phyloP scores from a whole-genome alignment of 1,140 invertebrate genomes.

The Drosophila sucinea region DNA sequence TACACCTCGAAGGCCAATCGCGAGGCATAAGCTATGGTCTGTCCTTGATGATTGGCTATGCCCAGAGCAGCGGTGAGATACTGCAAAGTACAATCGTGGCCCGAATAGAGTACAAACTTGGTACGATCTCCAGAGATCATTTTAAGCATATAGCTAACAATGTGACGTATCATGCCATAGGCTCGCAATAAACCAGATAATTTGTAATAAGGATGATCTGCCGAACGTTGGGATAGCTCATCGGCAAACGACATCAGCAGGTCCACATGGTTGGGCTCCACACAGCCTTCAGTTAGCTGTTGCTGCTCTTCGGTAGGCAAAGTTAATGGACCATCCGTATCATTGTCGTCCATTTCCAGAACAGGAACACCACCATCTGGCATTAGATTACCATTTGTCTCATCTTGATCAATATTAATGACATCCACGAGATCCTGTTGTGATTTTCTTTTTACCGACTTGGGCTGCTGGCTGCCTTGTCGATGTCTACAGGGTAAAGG shows the following conservation, averaged over 20 bases:
- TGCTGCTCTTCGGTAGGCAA: slow-evolving; percentile 22
- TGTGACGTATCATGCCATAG: slow-evolving; percentile 90
- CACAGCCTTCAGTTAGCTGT: slow-evolving; percentile 60
- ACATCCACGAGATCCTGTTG: slow-evolving; percentile 72
- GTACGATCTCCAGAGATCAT: slow-evolving; percentile 91
- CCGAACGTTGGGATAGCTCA: slow-evolving; percentile 88
- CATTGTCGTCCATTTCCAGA: slow-evolving; percentile 6
- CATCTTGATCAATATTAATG: slow-evolving; percentile 82
- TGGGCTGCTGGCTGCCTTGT: slow-evolving; percentile 44
- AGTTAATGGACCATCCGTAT: slow-evolving; percentile 20
- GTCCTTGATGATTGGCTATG: slow-evolving; percentile 83
- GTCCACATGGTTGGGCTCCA: slow-evolving; percentile 86
- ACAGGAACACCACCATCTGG: slow-evolving; percentile 25
- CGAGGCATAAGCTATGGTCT: slow-evolving; percentile 90
- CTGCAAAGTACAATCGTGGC: slow-evolving; percentile 94
- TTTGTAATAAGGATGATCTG: slow-evolving; percentile 87
- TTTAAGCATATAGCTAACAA: slow-evolving; percentile 90
- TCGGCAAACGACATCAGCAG: slow-evolving; percentile 90
- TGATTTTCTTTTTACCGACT: slow-evolving; percentile 53
- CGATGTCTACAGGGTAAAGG: slow-evolving; percentile 87
- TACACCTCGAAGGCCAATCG: slow-evolving; percentile 94
- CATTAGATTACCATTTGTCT: slow-evolving; percentile 32
- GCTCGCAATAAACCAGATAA: slow-evolving; percentile 88
- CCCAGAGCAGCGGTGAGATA: slow-evolving; percentile 92
- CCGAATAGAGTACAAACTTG: slow-evolving; percentile 93